Evolutionary conservation across 2,797 vertebrate genomes (phyloP).

Genomic region (Gymnoscopelus microlampas): DNA sequence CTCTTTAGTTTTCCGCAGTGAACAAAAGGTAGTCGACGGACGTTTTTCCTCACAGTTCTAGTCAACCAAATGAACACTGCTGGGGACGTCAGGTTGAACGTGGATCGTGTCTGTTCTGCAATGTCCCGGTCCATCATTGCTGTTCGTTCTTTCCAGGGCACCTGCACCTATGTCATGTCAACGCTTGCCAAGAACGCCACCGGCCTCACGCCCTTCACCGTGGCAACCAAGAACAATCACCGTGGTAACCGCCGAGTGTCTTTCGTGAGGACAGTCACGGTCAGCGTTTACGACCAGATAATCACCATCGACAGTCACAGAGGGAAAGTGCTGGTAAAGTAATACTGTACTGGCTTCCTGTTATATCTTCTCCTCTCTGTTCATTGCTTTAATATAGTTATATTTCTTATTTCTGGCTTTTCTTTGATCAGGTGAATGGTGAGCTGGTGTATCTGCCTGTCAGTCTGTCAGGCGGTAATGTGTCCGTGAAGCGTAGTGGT

Average conservation of each 20-base stretch:
- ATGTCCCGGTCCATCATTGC: too few species aligned
- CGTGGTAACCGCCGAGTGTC: slow-evolving; percentile 56
- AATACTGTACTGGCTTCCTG: too few species aligned
- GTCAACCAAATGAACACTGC: too few species aligned
- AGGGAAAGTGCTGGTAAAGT: slow-evolving; percentile 17
- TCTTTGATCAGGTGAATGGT: slow-evolving; percentile 68
- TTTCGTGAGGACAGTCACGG: slow-evolving; percentile 48
- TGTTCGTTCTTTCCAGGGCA: slow-evolving; percentile 48
- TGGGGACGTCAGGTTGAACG: too few species aligned
- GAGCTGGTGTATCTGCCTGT: slow-evolving; percentile 69
- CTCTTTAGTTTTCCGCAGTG: too few species aligned
- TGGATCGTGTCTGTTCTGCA: too few species aligned
- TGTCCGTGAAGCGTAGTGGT: slow-evolving; percentile 73
- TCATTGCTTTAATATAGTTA: too few species aligned
- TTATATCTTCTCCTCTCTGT: too few species aligned
- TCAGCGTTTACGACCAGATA: slow-evolving; percentile 57
- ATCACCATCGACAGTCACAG: slow-evolving; percentile 68
- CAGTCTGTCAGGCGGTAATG: slow-evolving; percentile 58
- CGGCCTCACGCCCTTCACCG: slow-evolving; percentile 52
- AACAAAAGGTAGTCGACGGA: too few species aligned
- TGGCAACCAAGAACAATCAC: slow-evolving; percentile 75
- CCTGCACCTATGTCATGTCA: slow-evolving; percentile 62
- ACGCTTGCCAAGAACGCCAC: slow-evolving; percentile 44
- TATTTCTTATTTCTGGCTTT: background rate
- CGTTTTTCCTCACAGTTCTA: too few species aligned